Percentiles rank a stretch among this genome's conserved stretches.
phyloP scores from a whole-genome alignment of 2,888 invertebrate genomes.

The Micoletzkya japonica region DNA sequence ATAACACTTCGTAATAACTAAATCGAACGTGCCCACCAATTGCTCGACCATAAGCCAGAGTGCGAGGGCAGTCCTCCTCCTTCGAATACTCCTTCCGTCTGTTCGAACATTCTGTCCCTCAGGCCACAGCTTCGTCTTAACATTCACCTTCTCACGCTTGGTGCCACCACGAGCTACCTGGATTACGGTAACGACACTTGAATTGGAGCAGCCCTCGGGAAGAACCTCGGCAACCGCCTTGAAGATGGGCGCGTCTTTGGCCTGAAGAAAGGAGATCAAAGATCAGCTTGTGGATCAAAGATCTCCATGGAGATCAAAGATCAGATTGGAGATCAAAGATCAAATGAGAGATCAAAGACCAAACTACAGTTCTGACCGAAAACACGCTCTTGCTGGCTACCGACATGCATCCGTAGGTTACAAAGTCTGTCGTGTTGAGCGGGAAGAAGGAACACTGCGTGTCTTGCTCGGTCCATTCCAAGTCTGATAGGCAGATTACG shows the following conservation, averaged over 20 bases:
- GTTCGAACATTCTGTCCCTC: too few species aligned
- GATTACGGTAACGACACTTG: neutral
- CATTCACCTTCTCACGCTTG: too few species aligned
- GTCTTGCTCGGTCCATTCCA: constrained; percentile 5
- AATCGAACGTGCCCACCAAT: too few species aligned
- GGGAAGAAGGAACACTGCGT: constrained; percentile 24
- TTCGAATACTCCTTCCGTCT: too few species aligned
- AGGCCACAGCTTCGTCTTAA: too few species aligned
- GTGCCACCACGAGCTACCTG: constrained; percentile 24
- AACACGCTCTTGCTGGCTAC: constrained; percentile 20
- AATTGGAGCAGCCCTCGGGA: constrained; percentile 1
- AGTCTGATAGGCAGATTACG: constrained; percentile 17
- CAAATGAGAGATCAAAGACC: neutral
- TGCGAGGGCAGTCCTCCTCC: too few species aligned
- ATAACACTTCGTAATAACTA: too few species aligned
- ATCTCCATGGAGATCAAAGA: too few species aligned
- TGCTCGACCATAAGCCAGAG: too few species aligned
- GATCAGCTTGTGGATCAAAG: too few species aligned
- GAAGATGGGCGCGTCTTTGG: neutral
- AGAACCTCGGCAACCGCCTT: constrained; percentile 1
- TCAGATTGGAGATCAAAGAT: too few species aligned
- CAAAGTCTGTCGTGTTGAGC: neutral
- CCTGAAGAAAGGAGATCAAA: neutral
- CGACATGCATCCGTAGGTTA: constrained; percentile 11
- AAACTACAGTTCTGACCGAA: neutral